Evolutionary conservation across 2,888 invertebrate genomes (phyloP).

Genomic region (Aleiodes leptofemur): DNA sequence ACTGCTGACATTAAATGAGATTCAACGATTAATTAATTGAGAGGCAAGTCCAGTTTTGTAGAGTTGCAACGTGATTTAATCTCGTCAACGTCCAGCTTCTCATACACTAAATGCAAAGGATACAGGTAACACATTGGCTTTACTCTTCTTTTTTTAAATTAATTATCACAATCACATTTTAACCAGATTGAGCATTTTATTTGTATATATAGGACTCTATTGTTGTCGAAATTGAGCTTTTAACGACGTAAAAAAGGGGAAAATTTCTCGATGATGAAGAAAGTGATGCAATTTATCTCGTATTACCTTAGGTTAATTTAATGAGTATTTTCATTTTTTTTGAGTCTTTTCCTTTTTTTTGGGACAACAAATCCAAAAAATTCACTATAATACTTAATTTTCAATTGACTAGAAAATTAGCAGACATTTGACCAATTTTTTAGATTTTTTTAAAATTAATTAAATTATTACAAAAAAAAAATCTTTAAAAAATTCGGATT

Average conservation of each 20-base stretch:
- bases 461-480: too few relatives aligned
- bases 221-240: neutral
- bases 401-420: too few relatives aligned
- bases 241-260: neutral
- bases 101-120: neutral
- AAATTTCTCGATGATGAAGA: neutral
- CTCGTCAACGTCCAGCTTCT: neutral
- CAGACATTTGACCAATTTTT: too few relatives aligned
- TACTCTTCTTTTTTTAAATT: conserved; percentile 16
- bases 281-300: neutral
- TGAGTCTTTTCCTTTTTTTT: neutral
- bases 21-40: neutral
- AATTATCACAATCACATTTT: conserved; percentile 10
- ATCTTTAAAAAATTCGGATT: too few relatives aligned
- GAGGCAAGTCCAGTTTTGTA: neutral
- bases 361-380: neutral
- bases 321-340: neutral
- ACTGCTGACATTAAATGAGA: neutral
- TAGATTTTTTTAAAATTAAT: too few relatives aligned
- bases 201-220: neutral
- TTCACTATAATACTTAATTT: too few relatives aligned
- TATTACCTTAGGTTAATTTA: neutral
- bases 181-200: conserved; percentile 21
- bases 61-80: neutral
- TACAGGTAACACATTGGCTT: conserved; percentile 27